phyloP scores from a whole-genome alignment of 2,888 invertebrate genomes.

The Ennomos quercinarius region DNA sequence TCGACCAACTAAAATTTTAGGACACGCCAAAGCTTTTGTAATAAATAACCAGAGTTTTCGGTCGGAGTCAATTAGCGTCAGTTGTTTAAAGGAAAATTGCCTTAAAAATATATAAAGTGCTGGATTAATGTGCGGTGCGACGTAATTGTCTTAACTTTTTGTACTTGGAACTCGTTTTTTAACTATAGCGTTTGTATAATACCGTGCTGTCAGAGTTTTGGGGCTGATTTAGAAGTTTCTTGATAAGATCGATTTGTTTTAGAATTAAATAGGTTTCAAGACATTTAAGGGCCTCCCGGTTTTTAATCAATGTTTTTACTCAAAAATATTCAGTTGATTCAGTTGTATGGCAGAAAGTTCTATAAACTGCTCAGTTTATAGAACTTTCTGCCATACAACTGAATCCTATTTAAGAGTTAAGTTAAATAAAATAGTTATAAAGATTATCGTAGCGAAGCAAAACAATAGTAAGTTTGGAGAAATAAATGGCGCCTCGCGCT shows the following conservation, averaged over 20 bases:
- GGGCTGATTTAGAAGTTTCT: slow-evolving; percentile 10
- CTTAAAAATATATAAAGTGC: slow-evolving; percentile 45
- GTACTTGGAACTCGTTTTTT: background rate
- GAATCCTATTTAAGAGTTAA: too few species aligned
- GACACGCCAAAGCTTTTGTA: slow-evolving; percentile 45
- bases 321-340: too few species aligned
- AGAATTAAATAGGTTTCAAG: background rate
- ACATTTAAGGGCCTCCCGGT: too few species aligned
- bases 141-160: slow-evolving; percentile 45
- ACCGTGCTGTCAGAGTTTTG: background rate
- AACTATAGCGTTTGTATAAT: slow-evolving; percentile 1
- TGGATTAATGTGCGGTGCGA: slow-evolving; percentile 31
- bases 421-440: too few species aligned
- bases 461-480: too few species aligned
- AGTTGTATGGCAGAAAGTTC: too few species aligned
- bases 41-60: slow-evolving; percentile 53
- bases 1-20: slow-evolving; percentile 39
- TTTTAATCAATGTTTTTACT: too few species aligned
- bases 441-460: too few species aligned
- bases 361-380: too few species aligned
- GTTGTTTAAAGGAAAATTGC: slow-evolving; percentile 51
- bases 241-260: slow-evolving; percentile 17
- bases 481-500: too few species aligned
- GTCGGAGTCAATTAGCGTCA: slow-evolving; percentile 57
- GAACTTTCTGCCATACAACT: too few species aligned